These are phyloP conservation scores for Callipepla squamata DNA, from an alignment of 2,113 vertebrate genomes.

Conservation along the genomic window DNA sequence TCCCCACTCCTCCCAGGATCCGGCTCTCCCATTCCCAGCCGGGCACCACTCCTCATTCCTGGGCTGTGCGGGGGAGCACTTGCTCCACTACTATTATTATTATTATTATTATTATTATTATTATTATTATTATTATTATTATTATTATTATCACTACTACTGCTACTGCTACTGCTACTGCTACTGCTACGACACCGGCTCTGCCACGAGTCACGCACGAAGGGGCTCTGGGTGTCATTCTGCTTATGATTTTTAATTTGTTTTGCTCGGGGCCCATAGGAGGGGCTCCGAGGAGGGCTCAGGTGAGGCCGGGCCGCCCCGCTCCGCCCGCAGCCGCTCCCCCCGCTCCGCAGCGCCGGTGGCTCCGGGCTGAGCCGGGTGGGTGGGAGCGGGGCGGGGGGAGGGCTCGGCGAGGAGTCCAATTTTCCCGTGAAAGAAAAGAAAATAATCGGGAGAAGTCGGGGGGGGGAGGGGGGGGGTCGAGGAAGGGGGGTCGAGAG, in stretches of 20 bases:
- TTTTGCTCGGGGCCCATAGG: neutral
- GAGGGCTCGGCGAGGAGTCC: neutral
- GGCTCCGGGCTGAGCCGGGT: neutral
- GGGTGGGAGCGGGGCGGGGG: neutral
- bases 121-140: neutral
- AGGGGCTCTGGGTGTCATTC: neutral
- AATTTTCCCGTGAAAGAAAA: conserved; percentile 43
- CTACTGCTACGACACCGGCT: no score
- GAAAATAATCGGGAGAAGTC: neutral
- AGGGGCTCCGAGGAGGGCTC: neutral
- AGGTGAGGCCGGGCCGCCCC: conserved; percentile 8
- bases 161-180: no score
- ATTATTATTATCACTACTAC: neutral
- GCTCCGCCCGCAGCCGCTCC: neutral
- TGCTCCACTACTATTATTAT: neutral
- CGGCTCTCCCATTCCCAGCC: neutral
- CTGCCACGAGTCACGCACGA: neutral
- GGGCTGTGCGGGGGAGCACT: neutral
- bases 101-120: neutral
- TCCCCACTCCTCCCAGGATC: neutral
- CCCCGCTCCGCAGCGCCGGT: neutral
- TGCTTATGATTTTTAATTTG: neutral
- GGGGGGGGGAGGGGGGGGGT: no score
- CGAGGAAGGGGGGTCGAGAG: neutral
- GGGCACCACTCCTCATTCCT: neutral